Evolutionary conservation across 2,797 vertebrate species (phyloP).

Genomic region (Tachyglossus aculeatus): DNA sequence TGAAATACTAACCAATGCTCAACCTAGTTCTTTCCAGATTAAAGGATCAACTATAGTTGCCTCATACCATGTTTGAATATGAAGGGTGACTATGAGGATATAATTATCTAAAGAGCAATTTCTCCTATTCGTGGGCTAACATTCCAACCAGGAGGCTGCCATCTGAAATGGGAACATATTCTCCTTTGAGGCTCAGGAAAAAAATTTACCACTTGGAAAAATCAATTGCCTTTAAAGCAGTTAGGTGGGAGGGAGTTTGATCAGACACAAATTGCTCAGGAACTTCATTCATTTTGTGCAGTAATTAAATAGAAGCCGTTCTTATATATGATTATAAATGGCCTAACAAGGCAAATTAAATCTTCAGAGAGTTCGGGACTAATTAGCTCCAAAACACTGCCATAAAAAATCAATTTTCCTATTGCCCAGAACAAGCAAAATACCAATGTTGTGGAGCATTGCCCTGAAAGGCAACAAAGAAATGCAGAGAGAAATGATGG

Average conservation of each 20-base stretch:
- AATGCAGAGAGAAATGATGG: neutral
- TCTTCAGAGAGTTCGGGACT: constrained; percentile 52
- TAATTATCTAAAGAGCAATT: too few species aligned
- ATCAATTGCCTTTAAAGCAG: constrained; percentile 11
- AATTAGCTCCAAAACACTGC: constrained; percentile 32
- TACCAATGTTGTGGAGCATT: neutral
- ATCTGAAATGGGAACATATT: neutral
- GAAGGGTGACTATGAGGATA: too few species aligned
- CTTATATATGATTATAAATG: constrained; percentile 52
- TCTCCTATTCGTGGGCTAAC: neutral
- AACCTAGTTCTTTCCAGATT: too few species aligned
- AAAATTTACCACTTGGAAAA: neutral
- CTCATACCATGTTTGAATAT: too few species aligned
- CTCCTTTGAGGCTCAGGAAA: neutral
- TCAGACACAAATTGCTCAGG: constrained; percentile 41
- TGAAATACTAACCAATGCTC: too few species aligned
- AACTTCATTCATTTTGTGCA: constrained; percentile 55
- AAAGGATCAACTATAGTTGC: too few species aligned
- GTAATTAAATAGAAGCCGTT: constrained; percentile 64
- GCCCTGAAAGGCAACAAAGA: constrained; percentile 2
- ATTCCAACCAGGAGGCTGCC: too few species aligned
- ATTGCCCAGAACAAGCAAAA: constrained; percentile 22
- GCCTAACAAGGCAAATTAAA: constrained; percentile 60
- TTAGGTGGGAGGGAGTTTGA: constrained; percentile 21
- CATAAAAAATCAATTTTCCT: constrained; percentile 24